These are phyloP conservation scores for Miltochrista miniata DNA, from an alignment of 2,888 invertebrate genomes.

Conservation along the genomic window DNA sequence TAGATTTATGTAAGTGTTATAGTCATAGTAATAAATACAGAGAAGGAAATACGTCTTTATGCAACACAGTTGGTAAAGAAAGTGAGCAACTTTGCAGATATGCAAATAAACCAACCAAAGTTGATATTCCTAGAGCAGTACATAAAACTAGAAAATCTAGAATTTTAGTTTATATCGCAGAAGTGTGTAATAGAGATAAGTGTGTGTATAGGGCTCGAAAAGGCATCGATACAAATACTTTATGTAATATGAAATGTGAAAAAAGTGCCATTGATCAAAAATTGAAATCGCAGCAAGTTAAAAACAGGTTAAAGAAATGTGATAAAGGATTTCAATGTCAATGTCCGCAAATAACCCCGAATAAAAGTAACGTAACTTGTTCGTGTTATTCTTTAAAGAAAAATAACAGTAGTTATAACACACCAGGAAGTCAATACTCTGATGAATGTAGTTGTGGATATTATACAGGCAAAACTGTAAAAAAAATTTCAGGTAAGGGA, in stretches of 20 bases:
- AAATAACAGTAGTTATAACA: not conserved
- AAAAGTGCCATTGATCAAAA: not conserved
- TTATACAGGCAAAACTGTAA: not conserved
- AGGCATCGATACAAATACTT: not conserved
- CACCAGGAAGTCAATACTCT: not conserved
- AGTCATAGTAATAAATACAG: not conserved
- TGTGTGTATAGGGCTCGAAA: not conserved
- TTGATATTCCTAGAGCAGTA: not conserved
- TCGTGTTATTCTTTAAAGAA: not conserved
- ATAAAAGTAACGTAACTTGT: not conserved
- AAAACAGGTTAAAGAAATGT: not conserved
- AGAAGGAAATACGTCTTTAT: not conserved
- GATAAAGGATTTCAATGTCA: not conserved
- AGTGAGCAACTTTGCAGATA: not conserved
- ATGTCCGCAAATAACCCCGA: not conserved
- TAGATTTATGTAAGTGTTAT: not conserved
- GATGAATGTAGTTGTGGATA: not conserved
- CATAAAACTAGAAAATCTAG: not conserved
- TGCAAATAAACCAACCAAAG: not conserved
- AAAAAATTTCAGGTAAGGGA: not conserved
- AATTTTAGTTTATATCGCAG: not conserved
- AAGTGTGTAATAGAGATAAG: constrained; percentile 2
- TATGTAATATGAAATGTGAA: not conserved
- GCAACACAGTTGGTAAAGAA: not conserved
- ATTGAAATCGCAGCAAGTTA: not conserved